Conservation (phyloP, 2,113 vertebrate species). For the Piliocolobus tephrosceles region DNA sequence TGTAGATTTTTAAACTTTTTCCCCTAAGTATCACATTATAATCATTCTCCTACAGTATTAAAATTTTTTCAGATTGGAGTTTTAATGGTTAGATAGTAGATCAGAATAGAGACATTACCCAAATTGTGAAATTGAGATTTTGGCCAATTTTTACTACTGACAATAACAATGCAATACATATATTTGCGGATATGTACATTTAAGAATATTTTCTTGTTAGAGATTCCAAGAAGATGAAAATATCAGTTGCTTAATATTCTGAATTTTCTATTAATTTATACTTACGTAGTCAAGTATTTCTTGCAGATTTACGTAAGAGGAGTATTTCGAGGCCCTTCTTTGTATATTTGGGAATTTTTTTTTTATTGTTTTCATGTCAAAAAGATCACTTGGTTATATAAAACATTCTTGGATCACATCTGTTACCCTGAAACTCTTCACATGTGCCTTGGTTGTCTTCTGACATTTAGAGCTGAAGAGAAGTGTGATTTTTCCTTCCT, state of each 20-base stretch:
- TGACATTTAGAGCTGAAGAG: background rate
- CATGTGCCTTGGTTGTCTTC: background rate
- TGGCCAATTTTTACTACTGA: background rate
- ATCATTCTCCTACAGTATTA: background rate
- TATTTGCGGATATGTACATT: background rate
- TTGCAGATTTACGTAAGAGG: background rate
- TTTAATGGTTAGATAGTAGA: background rate
- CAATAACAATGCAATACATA: background rate
- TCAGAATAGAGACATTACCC: background rate
- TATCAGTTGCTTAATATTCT: background rate
- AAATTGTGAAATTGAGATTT: background rate
- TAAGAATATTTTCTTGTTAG: background rate
- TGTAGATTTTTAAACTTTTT: background rate
- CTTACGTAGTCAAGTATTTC: background rate
- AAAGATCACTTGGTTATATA: conserved; percentile 1
- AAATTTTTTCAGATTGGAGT: background rate
- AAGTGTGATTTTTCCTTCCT: background rate
- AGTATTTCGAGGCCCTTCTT: background rate
- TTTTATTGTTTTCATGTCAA: conserved; percentile 16
- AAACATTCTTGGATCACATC: background rate
- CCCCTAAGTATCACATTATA: background rate
- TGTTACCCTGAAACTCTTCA: background rate
- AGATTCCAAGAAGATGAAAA: background rate
- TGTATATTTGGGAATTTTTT: background rate
- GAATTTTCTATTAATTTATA: background rate